phyloP scores from a whole-genome alignment of 1,140 invertebrate genomes.

The Lasioglossum baleicum region DNA sequence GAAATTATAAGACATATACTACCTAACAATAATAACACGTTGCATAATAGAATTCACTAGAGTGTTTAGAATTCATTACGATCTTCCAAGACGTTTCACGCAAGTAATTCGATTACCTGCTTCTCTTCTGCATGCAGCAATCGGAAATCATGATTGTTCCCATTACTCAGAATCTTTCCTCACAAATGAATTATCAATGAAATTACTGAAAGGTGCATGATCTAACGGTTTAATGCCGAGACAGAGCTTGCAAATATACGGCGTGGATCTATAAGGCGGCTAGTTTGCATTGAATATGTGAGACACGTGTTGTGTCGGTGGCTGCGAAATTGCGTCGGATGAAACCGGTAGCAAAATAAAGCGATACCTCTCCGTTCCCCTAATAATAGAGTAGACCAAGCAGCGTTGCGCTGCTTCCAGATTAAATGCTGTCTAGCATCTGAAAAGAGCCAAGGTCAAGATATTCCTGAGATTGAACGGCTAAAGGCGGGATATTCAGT shows the following conservation, averaged over 20 bases:
- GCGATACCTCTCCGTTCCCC: constrained; percentile 37
- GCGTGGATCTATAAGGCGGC: background rate
- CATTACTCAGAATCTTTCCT: background rate
- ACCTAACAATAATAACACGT: too few species aligned
- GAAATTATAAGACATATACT: too few species aligned
- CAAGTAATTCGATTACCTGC: background rate
- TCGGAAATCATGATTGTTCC: background rate
- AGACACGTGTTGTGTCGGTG: background rate
- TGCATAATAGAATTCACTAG: too few species aligned
- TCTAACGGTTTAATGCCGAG: background rate
- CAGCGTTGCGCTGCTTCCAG: constrained; percentile 56
- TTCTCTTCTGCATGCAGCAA: background rate
- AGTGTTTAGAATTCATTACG: too few species aligned
- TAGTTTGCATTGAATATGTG: background rate
- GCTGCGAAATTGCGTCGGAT: constrained; percentile 31
- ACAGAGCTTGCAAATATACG: background rate
- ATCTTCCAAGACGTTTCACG: background rate
- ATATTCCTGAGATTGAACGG: constrained; percentile 60
- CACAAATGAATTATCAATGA: background rate
- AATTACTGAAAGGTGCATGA: background rate
- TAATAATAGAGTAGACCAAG: constrained; percentile 57
- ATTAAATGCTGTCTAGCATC: constrained; percentile 65
- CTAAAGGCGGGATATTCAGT: constrained; percentile 39
- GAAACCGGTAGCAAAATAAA: constrained; percentile 53
- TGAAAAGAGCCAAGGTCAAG: constrained; percentile 59